Evolutionary conservation across 2,113 vertebrate genomes (phyloP).

Genomic region (Taxidea taxus): DNA sequence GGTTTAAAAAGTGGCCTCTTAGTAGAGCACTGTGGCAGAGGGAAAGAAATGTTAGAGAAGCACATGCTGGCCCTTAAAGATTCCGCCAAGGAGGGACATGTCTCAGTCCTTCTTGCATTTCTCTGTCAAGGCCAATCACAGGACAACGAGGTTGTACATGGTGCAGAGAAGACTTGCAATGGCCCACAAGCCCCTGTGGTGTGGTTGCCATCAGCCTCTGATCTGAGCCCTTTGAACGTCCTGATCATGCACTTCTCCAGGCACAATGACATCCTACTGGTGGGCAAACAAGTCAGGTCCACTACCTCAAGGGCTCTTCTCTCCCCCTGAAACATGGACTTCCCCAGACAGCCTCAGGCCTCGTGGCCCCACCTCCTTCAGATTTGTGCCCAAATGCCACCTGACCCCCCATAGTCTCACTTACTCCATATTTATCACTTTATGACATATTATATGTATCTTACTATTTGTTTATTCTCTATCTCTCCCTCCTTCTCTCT

Average conservation of each 20-base stretch:
- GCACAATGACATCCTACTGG: neutral
- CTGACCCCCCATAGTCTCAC: neutral
- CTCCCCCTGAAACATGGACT: neutral
- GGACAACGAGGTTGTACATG: accelerated
- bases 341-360: neutral
- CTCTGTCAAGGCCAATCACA: neutral
- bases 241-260: neutral
- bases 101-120: neutral
- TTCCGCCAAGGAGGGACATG: neutral
- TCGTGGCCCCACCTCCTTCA: neutral
- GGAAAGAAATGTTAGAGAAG: neutral
- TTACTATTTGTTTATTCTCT: neutral
- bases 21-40: no score
- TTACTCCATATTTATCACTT: neutral
- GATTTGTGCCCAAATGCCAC: neutral
- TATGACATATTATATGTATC: neutral
- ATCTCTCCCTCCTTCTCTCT: neutral
- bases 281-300: neutral
- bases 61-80: neutral
- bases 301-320: no score
- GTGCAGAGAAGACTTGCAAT: neutral
- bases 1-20: neutral
- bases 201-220: neutral
- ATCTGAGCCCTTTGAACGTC: neutral
- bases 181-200: accelerated